Evolutionary conservation across 1,140 invertebrate genomes (phyloP), one percentile per base, ranked within the genome.

Genomic region (Physella acuta): DNA sequence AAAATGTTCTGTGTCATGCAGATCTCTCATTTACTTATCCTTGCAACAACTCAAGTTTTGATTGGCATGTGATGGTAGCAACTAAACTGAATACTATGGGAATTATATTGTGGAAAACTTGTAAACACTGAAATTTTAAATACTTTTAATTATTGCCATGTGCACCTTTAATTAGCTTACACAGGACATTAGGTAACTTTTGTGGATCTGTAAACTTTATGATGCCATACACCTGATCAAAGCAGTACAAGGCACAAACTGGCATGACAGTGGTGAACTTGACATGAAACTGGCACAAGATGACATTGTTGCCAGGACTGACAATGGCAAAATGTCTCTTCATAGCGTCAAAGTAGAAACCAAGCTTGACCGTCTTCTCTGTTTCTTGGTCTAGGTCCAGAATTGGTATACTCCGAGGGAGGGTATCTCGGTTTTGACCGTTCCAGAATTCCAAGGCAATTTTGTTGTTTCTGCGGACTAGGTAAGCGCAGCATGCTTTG

Each of bases 361-460:
- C 71, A 20, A 73, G 67, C n/a, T 59, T 49, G 4, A 73, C 3
- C 14, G 71, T 69, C 49, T 73, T 73, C 55, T 73, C 71, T 16
- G 53, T 69, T 33, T 73, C 71, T 1, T 51, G 30, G 61, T 69
- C 67, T 16, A 73, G 67, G 49, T 73, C 71, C 3, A 68, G 61
- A 17, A 73, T 62, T 31, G 67, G 62, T 16, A 73, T 55, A 26
- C 67, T 69, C 0, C 71, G 52, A n/a, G 61, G 61, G 4, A 73
- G 53, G n/a, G 58, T 73, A 30, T 73, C 71, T 52, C 68, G 52
- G 62, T 70, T 70, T 24, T 62, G 61, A 24, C 71, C 71, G 56
- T 73, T 73, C 71, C 71, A 73, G 56, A 73, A 73, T 51, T 73
- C 71, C 1, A 73, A 62, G 31, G 61, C 49, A 51, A 73, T 68